Evolutionary conservation across 1,140 invertebrate genomes (phyloP).

Genomic region (Drosophila lacteicornis): DNA sequence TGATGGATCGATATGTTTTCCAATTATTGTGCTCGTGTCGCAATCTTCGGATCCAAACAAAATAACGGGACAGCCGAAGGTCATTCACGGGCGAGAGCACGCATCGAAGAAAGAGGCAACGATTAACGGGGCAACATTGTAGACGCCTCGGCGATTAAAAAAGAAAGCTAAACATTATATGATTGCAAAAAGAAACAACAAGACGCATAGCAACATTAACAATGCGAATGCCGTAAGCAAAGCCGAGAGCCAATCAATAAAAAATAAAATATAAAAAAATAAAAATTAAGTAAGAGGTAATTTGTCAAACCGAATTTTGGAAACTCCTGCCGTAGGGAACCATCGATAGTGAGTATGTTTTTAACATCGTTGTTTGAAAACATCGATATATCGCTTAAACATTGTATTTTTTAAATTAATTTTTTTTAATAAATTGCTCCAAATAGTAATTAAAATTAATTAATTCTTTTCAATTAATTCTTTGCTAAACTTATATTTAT

Average conservation of each 20-base stretch:
- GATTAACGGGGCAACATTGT: slow-evolving; percentile 26
- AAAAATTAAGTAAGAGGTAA: not conserved
- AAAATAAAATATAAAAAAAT: not conserved
- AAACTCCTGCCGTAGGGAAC: not conserved
- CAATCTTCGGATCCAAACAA: slow-evolving; percentile 16
- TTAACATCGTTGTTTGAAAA: too few species aligned
- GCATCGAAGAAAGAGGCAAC: slow-evolving; percentile 18
- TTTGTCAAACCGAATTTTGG: not conserved
- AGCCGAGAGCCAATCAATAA: not conserved
- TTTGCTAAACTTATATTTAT: too few species aligned
- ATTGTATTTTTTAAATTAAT: too few species aligned
- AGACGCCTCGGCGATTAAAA: slow-evolving; percentile 22
- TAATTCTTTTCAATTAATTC: too few species aligned
- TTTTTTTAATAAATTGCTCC: too few species aligned
- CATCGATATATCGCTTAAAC: too few species aligned
- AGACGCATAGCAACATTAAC: slow-evolving; percentile 2
- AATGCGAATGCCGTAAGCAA: slow-evolving; percentile 26
- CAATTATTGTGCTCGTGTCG: not conserved
- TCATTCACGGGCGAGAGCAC: slow-evolving; percentile 40
- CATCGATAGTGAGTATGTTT: too few species aligned
- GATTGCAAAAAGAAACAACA: slow-evolving; percentile 13
- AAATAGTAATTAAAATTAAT: too few species aligned
- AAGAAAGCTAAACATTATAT: slow-evolving; percentile 25
- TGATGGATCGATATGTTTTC: not conserved
- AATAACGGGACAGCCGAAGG: slow-evolving; percentile 31